A percentile compares a stretch with the other conserved stretches of the same genome.
Evolutionary conservation across 1,140 invertebrate species (phyloP).

Genomic region (Doryteuthis pealeii): DNA sequence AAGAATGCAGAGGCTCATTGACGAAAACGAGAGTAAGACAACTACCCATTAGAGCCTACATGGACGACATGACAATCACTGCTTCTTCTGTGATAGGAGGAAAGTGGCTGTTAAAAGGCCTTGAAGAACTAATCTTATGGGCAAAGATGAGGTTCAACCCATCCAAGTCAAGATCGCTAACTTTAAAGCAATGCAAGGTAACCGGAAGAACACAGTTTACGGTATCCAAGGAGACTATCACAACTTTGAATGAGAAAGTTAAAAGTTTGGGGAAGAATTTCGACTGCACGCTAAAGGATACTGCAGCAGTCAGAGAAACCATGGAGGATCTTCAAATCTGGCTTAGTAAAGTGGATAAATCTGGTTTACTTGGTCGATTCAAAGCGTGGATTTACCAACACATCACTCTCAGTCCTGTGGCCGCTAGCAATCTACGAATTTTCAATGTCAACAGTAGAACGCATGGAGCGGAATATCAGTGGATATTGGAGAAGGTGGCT

Average conservation of each 20-base stretch:
- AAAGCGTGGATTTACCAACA: neutral
- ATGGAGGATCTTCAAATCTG: neutral
- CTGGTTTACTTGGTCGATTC: neutral
- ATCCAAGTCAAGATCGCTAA: conserved; percentile 16
- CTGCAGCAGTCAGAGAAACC: neutral
- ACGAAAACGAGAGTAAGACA: conserved; percentile 17
- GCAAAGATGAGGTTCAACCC: conserved; percentile 18
- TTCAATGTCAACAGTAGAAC: neutral
- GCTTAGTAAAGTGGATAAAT: neutral
- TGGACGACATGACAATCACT: conserved; percentile 19
- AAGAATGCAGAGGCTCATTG: conserved; percentile 17
- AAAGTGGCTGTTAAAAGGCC: conserved; percentile 14
- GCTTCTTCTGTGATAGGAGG: conserved; percentile 8
- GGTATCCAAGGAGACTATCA: neutral
- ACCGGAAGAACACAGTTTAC: neutral
- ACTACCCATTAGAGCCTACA: conserved; percentile 18
- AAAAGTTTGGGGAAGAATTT: conserved; percentile 7
- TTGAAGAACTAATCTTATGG: conserved; percentile 12
- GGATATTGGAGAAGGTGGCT: neutral
- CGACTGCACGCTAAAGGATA: neutral
- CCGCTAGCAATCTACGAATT: neutral
- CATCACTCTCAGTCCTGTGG: neutral
- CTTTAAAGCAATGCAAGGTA: neutral
- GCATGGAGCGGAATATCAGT: neutral
- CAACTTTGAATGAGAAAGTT: conserved; percentile 1